A percentile compares a stretch with the other conserved stretches of the same genome.
Evolutionary conservation across 1,140 invertebrate genomes (phyloP).

Genomic region (Chironomus striatipennis): DNA sequence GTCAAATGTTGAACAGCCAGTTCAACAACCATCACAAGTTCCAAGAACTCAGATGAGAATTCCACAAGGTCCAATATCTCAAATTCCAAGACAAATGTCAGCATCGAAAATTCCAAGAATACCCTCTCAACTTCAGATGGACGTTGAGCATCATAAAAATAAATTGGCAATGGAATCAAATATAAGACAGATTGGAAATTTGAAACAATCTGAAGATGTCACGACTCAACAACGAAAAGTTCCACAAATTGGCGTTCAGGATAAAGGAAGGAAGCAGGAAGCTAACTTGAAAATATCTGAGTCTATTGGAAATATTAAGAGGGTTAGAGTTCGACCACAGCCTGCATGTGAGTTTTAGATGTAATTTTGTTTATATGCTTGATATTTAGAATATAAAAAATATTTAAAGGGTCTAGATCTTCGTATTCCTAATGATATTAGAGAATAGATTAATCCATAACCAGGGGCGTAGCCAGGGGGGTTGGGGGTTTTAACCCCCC

Average conservation of each 20-base stretch:
- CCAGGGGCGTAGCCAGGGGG: no score
- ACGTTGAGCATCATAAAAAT: neutral
- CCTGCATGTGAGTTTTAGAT: neutral
- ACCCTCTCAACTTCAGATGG: neutral
- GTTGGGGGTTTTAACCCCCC: no score
- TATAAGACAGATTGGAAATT: neutral
- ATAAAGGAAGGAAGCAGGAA: neutral
- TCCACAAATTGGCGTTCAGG: neutral
- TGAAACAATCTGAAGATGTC: no score
- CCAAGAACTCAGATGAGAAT: neutral
- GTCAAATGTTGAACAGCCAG: neutral
- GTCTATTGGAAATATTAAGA: neutral
- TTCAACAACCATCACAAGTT: neutral
- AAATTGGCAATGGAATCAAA: neutral
- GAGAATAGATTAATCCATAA: no score
- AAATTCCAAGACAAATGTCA: neutral
- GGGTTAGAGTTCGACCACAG: neutral
- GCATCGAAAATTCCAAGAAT: neutral
- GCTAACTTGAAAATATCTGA: neutral
- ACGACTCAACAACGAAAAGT: neutral
- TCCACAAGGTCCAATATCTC: neutral
- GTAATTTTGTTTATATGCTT: no score
- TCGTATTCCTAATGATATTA: no score
- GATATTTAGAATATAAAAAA: no score
- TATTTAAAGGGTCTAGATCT: no score